A percentile compares a stretch with the other conserved stretches of the same genome.
Conservation (phyloP, 2,797 vertebrate genomes). For the Dryobates pubescens region DNA sequence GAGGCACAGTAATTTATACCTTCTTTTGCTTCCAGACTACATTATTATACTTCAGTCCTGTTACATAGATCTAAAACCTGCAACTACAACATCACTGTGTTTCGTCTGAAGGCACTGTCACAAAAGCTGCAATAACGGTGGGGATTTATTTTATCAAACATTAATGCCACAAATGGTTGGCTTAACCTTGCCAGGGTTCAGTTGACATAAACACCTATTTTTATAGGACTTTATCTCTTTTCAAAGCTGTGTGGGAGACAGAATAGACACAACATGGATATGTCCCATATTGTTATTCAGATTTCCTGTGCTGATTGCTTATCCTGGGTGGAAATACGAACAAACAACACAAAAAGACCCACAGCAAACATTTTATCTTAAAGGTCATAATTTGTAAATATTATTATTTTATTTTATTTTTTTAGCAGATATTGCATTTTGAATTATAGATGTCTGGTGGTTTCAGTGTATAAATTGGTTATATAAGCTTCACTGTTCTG, state of each 20-base stretch:
- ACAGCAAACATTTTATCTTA: not conserved
- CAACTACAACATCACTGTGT: not conserved
- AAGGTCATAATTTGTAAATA: not conserved
- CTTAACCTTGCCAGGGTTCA: not conserved
- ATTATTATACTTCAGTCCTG: not conserved
- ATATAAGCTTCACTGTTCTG: not conserved
- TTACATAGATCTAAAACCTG: not conserved
- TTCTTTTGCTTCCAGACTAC: not conserved
- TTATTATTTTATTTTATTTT: not conserved
- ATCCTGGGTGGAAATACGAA: not conserved
- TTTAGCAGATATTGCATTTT: not conserved
- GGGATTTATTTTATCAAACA: not conserved
- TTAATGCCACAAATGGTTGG: not conserved
- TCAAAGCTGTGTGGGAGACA: not conserved
- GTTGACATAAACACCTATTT: not conserved
- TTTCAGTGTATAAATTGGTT: not conserved
- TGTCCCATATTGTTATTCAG: not conserved
- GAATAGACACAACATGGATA: not conserved
- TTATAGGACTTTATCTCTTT: not conserved
- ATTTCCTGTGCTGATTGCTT: not conserved
- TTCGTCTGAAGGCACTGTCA: not conserved
- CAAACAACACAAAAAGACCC: not conserved
- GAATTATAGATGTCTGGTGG: not conserved
- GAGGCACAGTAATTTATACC: slow-evolving; percentile 24
- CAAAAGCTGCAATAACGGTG: not conserved